Evolutionary conservation across 2,113 vertebrate genomes (phyloP).

Genomic region (Bagarius yarrelli): DNA sequence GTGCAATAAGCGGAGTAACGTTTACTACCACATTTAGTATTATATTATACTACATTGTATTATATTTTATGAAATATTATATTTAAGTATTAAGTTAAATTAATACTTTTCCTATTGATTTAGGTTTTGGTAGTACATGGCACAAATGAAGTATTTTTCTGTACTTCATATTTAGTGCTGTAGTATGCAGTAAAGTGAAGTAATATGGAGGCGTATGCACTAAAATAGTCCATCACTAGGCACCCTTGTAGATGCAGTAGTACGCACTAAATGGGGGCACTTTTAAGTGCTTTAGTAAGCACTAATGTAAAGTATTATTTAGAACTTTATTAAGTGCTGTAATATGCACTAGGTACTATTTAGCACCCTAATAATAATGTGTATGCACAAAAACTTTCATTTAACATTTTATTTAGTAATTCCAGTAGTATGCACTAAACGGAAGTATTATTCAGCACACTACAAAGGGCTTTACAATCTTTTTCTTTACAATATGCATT

Average conservation of each 20-base stretch:
- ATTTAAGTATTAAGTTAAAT: too few relatives aligned
- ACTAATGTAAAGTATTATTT: neutral
- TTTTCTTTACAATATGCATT: neutral
- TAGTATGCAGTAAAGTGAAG: neutral
- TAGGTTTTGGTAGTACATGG: too few relatives aligned
- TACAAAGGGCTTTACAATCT: neutral
- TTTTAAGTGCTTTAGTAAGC: neutral
- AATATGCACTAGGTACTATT: neutral
- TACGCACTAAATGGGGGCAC: too few relatives aligned
- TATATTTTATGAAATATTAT: too few relatives aligned
- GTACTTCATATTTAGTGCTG: neutral
- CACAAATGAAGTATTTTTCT: neutral
- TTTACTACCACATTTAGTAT: neutral
- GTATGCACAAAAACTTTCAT: too few relatives aligned
- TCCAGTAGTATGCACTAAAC: neutral
- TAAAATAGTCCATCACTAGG: too few relatives aligned
- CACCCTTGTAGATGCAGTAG: too few relatives aligned
- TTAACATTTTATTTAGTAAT: too few relatives aligned
- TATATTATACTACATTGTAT: too few relatives aligned
- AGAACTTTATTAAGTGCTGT: neutral
- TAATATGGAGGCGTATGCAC: too few relatives aligned
- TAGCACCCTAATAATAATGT: neutral
- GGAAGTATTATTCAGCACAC: too few relatives aligned
- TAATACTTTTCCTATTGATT: too few relatives aligned
- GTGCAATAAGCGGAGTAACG: neutral